Evolutionary conservation across 1,140 invertebrate genomes (phyloP), one percentile per base, ranked within the genome.

Genomic region (Leptestheria dahalacensis): DNA sequence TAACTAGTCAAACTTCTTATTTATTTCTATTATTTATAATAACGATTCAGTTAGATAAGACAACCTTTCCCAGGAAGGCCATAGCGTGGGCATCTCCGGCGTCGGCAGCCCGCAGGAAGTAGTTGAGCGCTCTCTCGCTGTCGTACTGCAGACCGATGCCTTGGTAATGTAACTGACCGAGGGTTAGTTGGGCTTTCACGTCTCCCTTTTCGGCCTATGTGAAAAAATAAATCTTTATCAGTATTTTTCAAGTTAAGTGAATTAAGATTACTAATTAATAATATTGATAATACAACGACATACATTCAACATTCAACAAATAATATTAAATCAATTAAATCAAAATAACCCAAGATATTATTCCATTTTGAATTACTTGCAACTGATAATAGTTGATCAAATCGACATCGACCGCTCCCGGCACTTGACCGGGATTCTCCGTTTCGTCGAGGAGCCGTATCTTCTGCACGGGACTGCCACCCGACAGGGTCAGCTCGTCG

Each of bases 91-190:
- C 82, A 78, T 94, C 97, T 21, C 91, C 93, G 29, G 91, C 84
- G 70, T 97, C 91, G 1, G 93, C 92, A 0, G 96, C 96, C 73
- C 90, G 85, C 29, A 82, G 79, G 72, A 98, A 98, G 75, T 98
- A 98, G 70, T 93, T 84, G 60, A 91, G 73, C 6, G 93, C 92
- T 71, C 88, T 84, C 66, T 85, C 79, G 68, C 91, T 85, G 77
- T 97, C 91, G 61, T 94, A 81, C 25, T 88, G 82, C 12, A 94
- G 91, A 18, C 94, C 93, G 11, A 93, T 93, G 24, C 96, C 96
- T 75, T 97, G 94, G 75, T 96, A 96, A 75, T 97, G 93, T n/a
- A 99, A 74, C 70, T 98, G 94, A 0, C 94, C 95, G 0, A 99
- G 74, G 0, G 91, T 93, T 60, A 97, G 88, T 84, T 95, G 91